Conservation (phyloP, 2,797 vertebrate genomes). For the Geotrypetes seraphini region DNA sequence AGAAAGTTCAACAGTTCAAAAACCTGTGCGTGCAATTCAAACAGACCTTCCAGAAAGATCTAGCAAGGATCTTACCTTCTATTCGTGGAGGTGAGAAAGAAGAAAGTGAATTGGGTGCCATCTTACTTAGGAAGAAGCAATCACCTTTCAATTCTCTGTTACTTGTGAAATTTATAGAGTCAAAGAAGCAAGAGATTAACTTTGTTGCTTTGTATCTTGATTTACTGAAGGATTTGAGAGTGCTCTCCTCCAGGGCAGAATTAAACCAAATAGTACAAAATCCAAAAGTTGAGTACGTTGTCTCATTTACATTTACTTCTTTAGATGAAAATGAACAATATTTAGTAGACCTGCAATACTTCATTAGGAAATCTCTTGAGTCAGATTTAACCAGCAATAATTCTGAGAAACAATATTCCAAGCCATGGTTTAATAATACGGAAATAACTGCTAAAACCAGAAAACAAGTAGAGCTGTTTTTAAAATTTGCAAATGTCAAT, state of each 20-base stretch:
- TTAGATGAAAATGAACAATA: constrained; percentile 6
- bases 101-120: constrained; percentile 2
- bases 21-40: constrained; percentile 17
- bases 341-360: constrained; percentile 6
- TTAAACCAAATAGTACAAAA: constrained; percentile 7
- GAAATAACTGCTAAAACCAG: background rate
- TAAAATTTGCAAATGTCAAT: constrained; percentile 18
- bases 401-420: background rate
- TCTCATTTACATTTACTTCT: constrained; percentile 19
- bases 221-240: constrained; percentile 5
- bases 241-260: constrained; percentile 11
- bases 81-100: constrained; percentile 13
- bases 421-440: constrained; percentile 6
- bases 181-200: constrained; percentile 12
- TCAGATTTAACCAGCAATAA: background rate
- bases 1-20: constrained; percentile 14
- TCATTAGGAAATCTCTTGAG: background rate
- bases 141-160: constrained; percentile 6
- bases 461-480: constrained; percentile 4
- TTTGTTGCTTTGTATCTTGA: constrained; percentile 12
- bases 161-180: constrained; percentile 2
- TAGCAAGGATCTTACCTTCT: constrained; percentile 12
- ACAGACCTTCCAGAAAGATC: constrained; percentile 15
- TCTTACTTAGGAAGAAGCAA: background rate
- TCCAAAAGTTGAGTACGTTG: constrained; percentile 1